Conservation (phyloP, 2,888 invertebrate genomes). For the Chouioia cunea region DNA sequence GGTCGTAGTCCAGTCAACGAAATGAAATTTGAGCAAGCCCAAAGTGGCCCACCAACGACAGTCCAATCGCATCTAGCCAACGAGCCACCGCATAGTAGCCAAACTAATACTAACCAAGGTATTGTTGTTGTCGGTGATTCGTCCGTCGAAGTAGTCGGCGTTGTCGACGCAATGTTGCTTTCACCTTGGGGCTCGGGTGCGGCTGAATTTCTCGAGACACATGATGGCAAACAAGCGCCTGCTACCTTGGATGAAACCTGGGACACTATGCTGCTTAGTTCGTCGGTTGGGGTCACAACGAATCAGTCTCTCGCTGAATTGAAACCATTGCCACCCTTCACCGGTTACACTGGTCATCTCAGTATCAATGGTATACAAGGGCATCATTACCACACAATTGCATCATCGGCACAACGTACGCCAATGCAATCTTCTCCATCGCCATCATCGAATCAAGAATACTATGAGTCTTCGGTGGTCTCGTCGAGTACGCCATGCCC, state of each 20-base stretch:
- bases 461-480: slow-evolving; percentile 67
- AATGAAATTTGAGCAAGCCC: slow-evolving; percentile 66
- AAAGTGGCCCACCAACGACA: slow-evolving; percentile 59
- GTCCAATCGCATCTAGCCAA: slow-evolving; percentile 61
- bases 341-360: slow-evolving; percentile 86
- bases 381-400: slow-evolving; percentile 88
- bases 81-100: slow-evolving; percentile 65
- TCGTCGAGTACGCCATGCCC: slow-evolving; percentile 69
- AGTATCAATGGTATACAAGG: slow-evolving; percentile 91
- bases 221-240: slow-evolving; percentile 63
- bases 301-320: slow-evolving; percentile 83
- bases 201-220: slow-evolving; percentile 60
- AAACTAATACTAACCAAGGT: slow-evolving; percentile 57
- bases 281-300: slow-evolving; percentile 72
- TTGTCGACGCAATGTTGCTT: slow-evolving; percentile 62
- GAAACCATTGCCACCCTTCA: slow-evolving; percentile 88
- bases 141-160: slow-evolving; percentile 63
- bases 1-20: slow-evolving; percentile 53
- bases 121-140: slow-evolving; percentile 60
- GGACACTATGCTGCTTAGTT: slow-evolving; percentile 75
- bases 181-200: slow-evolving; percentile 63
- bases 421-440: slow-evolving; percentile 65
- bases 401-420: slow-evolving; percentile 68
- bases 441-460: slow-evolving; percentile 65
- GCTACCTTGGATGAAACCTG: slow-evolving; percentile 74